These are phyloP conservation scores for Cichladusa arquata DNA, from an alignment of 2,113 vertebrate species.

Conservation along the genomic window DNA sequence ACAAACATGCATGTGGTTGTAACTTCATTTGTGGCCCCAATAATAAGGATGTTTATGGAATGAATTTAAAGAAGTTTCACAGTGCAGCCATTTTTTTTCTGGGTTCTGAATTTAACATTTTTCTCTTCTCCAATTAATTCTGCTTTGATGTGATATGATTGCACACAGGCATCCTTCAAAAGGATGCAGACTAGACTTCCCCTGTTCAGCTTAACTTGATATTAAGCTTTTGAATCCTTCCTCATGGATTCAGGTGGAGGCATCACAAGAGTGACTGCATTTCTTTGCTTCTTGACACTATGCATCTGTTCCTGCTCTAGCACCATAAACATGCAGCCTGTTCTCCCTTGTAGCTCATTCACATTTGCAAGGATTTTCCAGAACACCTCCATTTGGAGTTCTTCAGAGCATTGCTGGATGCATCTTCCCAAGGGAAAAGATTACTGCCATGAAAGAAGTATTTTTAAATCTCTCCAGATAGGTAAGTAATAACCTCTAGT, in stretches of 20 bases:
- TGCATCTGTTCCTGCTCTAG: background rate
- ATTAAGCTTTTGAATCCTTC: background rate
- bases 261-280: background rate
- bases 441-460: background rate
- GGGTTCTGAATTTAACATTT: background rate
- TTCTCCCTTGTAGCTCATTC: background rate
- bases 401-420: background rate
- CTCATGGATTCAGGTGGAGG: background rate
- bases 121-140: background rate
- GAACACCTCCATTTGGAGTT: background rate
- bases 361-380: background rate
- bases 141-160: background rate
- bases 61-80: background rate
- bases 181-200: background rate
- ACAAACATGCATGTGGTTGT: background rate
- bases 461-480: background rate
- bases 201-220: background rate
- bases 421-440: background rate
- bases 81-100: background rate
- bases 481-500: background rate
- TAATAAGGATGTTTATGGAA: background rate
- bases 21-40: background rate
- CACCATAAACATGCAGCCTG: background rate
- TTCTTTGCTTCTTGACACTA: background rate
- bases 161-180: background rate